Base-by-base conservation (phyloP, 2,888 invertebrate genomes). In the Acronicta aceris region DNA sequence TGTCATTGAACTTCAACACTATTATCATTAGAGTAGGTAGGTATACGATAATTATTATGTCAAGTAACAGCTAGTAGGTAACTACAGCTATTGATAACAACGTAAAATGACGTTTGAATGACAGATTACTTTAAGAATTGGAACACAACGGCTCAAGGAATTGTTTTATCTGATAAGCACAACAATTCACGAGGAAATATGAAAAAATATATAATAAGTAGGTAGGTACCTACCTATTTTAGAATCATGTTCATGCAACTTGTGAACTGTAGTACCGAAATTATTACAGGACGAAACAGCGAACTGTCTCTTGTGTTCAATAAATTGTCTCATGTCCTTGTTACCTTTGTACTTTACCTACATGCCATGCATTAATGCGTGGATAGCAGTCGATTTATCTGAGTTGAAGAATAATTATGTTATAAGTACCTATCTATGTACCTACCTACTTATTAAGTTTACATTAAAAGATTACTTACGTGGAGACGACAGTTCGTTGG, bases 1-100 rank as follows among this genome's bases (percentile, higher is more conserved):
- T 25, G 60, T 7, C 74, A 71, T 68, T 77, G 76, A 77, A 76
- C 76, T 76, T 77, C 60, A 49, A 6, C 17, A 27, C 48, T 17
- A 54, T 50, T 38, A 62, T 45, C 45, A 45, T n/a, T 47, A 17
- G 15, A 33, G 10, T 13, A 50, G 46, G 38, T 41, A 54, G 46
- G 38, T 41, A 54, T 38, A 27, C 38, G 61, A 70, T 73, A 65
- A 48, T 49, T 30, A 59, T 51, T 65, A 76, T 60, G 51, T 59
- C 21, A 13, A 33, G 47, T 49, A 50, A 47, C 27, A 38, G 38
- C n/a, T n/a, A 0, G 13, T 13, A 36, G 33, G 21, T 6, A 27
- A 21, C 10, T n/a, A n/a, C n/a, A n/a, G n/a, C n/a, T 60, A 59
- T 41, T 13, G 38, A 49, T 64, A 65, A 52, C 16, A 30, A 48